Base-by-base conservation (phyloP, 2,797 vertebrate species). In the Hyperoplus lanceolatus region DNA sequence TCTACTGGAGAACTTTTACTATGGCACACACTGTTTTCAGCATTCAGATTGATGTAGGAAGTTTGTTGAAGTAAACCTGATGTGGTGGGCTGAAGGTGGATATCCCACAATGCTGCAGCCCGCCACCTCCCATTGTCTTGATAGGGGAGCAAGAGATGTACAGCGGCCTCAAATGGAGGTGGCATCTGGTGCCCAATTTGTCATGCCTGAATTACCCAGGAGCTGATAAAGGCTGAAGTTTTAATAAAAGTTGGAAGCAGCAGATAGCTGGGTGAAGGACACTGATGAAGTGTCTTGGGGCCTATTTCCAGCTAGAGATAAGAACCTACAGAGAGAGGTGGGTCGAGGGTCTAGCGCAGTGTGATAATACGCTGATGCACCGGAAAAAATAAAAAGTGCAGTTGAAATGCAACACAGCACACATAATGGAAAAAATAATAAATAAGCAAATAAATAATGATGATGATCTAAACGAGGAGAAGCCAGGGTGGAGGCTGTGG, bases 181-280 rank as follows among this genome's bases (percentile, higher is more conserved):
- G 95, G 95, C 95, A 96, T 96, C 95, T 95, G 94, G 91, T 94
- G 94, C 93, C 93, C 94, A 96, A 95, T 96, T 95, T 95, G 95
- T 96, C 95, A 95, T 94, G 95, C 93, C 94, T 96, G 95, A 95
- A 96, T 96, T 96, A 96, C 94, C 95, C 93, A 89, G 91, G 93
- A 94, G 93, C 94, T 94, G 95, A 96, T 96, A 96, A 96, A 94
- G 93, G 93, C 94, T 95, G 95, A 96, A 96, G 95, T 96, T 96
- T 96, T 96, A 96, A 95, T 96, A 96, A 95, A 96, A 96, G 95
- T 96, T 96, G 94, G 94, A 92, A 93, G 92, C 92, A 92, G 93
- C 86, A 94, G 94, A 96, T 96, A 95, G 94, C 92, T 89, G 89
- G 91, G 87, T 95, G 95, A 95, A 95, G 95, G 95, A 95, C 95